These are phyloP conservation scores for Coturnix japonica DNA, from an alignment of 2,113 vertebrate species.

Conservation along the genomic window DNA sequence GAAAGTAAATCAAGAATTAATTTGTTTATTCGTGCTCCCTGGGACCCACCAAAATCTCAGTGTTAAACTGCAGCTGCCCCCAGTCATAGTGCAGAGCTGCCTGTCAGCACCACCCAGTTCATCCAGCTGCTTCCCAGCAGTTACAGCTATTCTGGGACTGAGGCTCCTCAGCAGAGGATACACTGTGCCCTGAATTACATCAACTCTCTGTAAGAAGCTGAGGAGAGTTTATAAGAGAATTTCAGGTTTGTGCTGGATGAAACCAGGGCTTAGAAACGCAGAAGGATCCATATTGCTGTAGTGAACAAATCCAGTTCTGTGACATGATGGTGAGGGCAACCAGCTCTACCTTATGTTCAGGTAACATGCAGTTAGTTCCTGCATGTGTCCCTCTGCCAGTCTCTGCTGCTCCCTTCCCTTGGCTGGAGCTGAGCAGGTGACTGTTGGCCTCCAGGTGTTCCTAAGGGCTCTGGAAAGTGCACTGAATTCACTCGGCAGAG, in stretches of 20 bases:
- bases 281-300: neutral
- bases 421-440: neutral
- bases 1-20: neutral
- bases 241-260: neutral
- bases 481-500: neutral
- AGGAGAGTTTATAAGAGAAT: neutral
- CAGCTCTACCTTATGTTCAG: too few species aligned
- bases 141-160: neutral
- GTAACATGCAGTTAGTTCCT: too few species aligned
- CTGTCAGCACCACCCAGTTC: neutral
- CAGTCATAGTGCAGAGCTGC: neutral
- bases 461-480: neutral
- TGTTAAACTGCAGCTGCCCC: neutral
- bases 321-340: too few species aligned
- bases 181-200: neutral
- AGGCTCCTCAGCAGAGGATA: neutral
- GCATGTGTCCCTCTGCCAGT: too few species aligned
- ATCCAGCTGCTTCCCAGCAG: neutral
- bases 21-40: neutral
- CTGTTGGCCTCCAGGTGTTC: neutral
- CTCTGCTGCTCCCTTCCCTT: neutral
- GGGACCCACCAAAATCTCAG: neutral
- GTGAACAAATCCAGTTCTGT: neutral
- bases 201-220: neutral
- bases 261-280: neutral